phyloP scores from a whole-genome alignment of 1,140 invertebrate species.

The Drosophila pectinifera region DNA sequence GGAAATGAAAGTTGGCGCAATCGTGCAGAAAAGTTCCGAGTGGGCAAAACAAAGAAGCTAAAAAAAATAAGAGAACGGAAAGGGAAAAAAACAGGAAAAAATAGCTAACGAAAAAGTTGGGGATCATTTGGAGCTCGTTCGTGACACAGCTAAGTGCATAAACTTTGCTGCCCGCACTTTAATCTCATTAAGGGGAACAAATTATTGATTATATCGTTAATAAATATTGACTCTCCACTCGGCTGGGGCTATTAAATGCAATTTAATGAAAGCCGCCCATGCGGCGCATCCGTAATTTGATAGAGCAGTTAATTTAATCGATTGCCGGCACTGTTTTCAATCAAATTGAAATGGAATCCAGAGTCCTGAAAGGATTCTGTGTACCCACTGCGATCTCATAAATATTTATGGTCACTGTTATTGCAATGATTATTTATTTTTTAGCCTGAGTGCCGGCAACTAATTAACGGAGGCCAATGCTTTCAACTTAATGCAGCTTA shows the following conservation, averaged over 20 bases:
- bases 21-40: slow-evolving; percentile 72
- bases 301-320: slow-evolving; percentile 67
- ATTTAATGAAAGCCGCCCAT: slow-evolving; percentile 62
- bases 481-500: slow-evolving; percentile 43
- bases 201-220: slow-evolving; percentile 78
- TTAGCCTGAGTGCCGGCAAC: slow-evolving; percentile 26
- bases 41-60: slow-evolving; percentile 27
- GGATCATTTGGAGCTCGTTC: slow-evolving; percentile 10
- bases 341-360: slow-evolving; percentile 51
- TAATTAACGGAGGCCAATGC: slow-evolving; percentile 55
- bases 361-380: slow-evolving; percentile 10
- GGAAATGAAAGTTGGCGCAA: slow-evolving; percentile 75
- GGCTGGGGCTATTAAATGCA: slow-evolving; percentile 66
- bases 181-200: slow-evolving; percentile 65
- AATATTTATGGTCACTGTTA: slow-evolving; percentile 59
- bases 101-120: slow-evolving; percentile 18
- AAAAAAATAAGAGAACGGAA: slow-evolving; percentile 19
- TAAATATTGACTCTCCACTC: slow-evolving; percentile 73
- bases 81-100: slow-evolving; percentile 20
- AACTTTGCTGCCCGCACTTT: slow-evolving; percentile 61
- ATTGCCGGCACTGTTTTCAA: slow-evolving; percentile 49
- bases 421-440: slow-evolving; percentile 29
- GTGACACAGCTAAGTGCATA: slow-evolving; percentile 66
- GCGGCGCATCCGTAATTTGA: slow-evolving; percentile 62
- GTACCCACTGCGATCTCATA: slow-evolving; percentile 39